Percentiles rank a stretch among this genome's conserved stretches.
Conservation (phyloP, 2,113 vertebrate species). For the Athene noctua region DNA sequence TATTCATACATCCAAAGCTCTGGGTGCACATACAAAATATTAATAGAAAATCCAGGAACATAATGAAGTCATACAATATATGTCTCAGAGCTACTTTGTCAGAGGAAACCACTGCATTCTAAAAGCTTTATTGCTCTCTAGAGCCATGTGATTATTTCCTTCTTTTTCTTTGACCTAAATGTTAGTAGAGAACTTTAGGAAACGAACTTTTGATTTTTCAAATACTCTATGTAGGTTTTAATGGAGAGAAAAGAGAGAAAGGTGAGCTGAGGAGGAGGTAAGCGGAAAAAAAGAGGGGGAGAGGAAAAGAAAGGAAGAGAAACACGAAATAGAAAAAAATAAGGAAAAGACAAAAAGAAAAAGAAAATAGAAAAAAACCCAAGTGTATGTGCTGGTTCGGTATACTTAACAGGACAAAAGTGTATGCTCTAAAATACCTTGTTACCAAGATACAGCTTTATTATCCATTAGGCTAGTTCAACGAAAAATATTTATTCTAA, state of each 20-base stretch:
- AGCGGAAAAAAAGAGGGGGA: not conserved
- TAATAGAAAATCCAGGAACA: conserved; percentile 1
- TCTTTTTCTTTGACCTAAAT: not conserved
- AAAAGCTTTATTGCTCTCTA: not conserved
- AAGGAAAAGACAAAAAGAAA: too few relatives aligned
- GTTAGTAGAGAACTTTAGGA: not conserved
- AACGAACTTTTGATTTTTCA: not conserved
- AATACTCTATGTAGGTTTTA: not conserved
- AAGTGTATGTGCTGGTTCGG: not conserved
- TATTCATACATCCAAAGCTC: not conserved
- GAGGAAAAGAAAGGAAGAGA: not conserved
- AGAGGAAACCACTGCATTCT: not conserved
- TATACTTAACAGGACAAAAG: not conserved
- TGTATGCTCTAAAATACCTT: not conserved
- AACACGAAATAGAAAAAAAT: not conserved
- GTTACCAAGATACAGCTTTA: conserved; percentile 18
- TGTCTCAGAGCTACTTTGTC: not conserved
- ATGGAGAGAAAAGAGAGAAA: not conserved
- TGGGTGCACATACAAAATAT: not conserved
- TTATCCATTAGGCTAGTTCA: conserved; percentile 55
- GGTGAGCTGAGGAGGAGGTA: not conserved
- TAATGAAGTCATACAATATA: not conserved
- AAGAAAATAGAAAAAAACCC: not conserved
- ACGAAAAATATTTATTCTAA: conserved; percentile 64
- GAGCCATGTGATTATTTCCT: not conserved